These are phyloP conservation scores for Psococerastis gibbosa DNA, from an alignment of 2,888 invertebrate species.

Conservation along the genomic window DNA sequence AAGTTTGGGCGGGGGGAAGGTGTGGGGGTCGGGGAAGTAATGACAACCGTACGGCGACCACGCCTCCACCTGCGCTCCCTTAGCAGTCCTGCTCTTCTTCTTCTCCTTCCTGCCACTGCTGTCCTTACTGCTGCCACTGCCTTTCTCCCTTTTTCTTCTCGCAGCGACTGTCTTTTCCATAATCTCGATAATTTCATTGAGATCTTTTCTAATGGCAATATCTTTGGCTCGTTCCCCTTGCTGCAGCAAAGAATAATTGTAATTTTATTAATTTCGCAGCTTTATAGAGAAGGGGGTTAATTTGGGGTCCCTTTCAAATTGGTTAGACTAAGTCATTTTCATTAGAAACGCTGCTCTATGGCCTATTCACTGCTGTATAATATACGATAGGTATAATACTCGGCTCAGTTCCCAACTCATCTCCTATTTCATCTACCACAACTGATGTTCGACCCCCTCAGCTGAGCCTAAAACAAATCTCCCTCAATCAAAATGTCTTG, in stretches of 20 bases:
- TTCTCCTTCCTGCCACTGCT: slow-evolving; percentile 28
- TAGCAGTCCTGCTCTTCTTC: slow-evolving; percentile 28
- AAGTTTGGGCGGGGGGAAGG: slow-evolving; percentile 67
- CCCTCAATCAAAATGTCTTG: too few relatives aligned
- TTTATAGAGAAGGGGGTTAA: neutral
- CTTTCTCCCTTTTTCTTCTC: slow-evolving; percentile 20
- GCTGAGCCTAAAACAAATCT: too few relatives aligned
- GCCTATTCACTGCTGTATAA: too few relatives aligned
- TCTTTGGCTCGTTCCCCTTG: slow-evolving; percentile 79
- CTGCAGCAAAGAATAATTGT: slow-evolving; percentile 19
- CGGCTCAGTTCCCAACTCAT: too few relatives aligned
- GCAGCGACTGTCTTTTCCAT: slow-evolving; percentile 29
- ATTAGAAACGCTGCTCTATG: too few relatives aligned
- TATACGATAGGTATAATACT: too few relatives aligned
- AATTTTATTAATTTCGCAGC: neutral
- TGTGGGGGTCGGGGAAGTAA: slow-evolving; percentile 68
- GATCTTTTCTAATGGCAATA: slow-evolving; percentile 72
- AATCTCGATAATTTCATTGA: slow-evolving; percentile 66
- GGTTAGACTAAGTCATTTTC: too few relatives aligned
- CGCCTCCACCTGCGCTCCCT: slow-evolving; percentile 25
- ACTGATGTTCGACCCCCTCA: too few relatives aligned
- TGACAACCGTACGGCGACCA: slow-evolving; percentile 90
- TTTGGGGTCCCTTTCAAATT: neutral
- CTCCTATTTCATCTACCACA: too few relatives aligned
- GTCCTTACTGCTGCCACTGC: slow-evolving; percentile 21